phyloP scores from a whole-genome alignment of 2,797 vertebrate genomes.

The Cryptoblepharus egeriae region DNA sequence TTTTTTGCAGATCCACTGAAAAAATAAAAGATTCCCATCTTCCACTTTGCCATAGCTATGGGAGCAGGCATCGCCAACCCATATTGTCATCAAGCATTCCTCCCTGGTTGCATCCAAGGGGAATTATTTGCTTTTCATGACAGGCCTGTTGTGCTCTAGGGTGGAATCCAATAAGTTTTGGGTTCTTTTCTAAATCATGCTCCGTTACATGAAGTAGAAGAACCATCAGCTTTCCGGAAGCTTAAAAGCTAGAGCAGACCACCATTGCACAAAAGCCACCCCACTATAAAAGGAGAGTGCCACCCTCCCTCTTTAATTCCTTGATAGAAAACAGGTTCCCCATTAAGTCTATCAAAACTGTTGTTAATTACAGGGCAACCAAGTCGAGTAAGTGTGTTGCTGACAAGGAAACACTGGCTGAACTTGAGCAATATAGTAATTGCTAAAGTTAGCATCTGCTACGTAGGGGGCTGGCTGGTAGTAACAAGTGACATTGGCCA shows the following conservation, averaged over 20 bases:
- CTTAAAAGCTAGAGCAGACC: slow-evolving; percentile 76
- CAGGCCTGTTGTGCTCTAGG: slow-evolving; percentile 77
- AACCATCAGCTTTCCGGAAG: slow-evolving; percentile 72
- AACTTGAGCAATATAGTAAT: slow-evolving; percentile 98
- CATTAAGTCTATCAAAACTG: slow-evolving; percentile 58
- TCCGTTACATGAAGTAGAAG: slow-evolving; percentile 64
- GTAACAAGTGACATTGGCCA: slow-evolving; percentile 98
- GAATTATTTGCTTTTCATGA: slow-evolving; percentile 76
- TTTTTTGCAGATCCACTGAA: slow-evolving; percentile 70
- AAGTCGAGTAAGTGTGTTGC: slow-evolving; percentile 94
- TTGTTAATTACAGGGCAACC: slow-evolving; percentile 97
- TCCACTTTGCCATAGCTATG: slow-evolving; percentile 79
- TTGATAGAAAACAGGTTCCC: slow-evolving; percentile 53
- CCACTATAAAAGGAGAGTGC: slow-evolving; percentile 52
- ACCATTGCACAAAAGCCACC: slow-evolving; percentile 73
- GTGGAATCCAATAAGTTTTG: slow-evolving; percentile 69
- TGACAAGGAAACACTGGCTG: slow-evolving; percentile 96
- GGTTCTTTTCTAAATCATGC: slow-evolving; percentile 68
- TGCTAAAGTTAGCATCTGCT: slow-evolving; percentile 98
- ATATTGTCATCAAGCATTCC: slow-evolving; percentile 80
- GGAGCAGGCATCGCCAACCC: slow-evolving; percentile 78
- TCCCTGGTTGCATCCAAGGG: slow-evolving; percentile 70
- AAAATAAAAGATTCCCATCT: slow-evolving; percentile 70
- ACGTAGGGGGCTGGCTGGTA: slow-evolving; percentile 98
- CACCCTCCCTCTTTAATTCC: slow-evolving; percentile 41